Percentiles rank a stretch among this genome's conserved stretches.
Evolutionary conservation across 64 coral and sea anemone genomes (phyloP).

Genomic region (Acropora yongei): DNA sequence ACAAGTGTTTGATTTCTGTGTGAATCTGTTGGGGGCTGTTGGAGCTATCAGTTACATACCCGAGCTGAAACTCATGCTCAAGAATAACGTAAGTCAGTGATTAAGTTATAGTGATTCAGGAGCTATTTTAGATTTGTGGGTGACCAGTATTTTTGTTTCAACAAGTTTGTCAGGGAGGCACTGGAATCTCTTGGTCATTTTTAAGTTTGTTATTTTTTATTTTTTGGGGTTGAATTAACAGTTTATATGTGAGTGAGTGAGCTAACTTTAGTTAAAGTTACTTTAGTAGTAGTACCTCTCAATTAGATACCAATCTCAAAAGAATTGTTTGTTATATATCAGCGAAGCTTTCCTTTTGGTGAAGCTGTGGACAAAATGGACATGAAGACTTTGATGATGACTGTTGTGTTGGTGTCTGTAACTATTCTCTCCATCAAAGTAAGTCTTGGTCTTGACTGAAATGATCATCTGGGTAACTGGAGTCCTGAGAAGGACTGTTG

Average conservation of each 20-base stretch:
- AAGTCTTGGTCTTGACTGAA: not conserved
- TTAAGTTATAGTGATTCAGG: not conserved
- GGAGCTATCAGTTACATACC: conserved; percentile 95
- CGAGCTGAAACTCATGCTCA: conserved; percentile 81
- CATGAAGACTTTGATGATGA: conserved; percentile 80
- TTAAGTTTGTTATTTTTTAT: too few species aligned
- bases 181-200: too few species aligned
- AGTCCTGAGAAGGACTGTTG: too few species aligned
- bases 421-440: conserved; percentile 85
- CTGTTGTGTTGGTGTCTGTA: conserved; percentile 80
- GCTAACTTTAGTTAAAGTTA: too few species aligned
- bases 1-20: conserved; percentile 99
- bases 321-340: not conserved
- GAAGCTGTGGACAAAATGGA: conserved; percentile 88
- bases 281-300: not conserved
- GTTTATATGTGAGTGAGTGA: too few species aligned
- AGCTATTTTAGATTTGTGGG: too few species aligned
- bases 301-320: not conserved
- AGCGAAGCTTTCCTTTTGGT: conserved; percentile 86
- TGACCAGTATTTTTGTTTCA: too few species aligned
- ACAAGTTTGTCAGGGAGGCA: too few species aligned
- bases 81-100: conserved; percentile 75
- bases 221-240: too few species aligned
- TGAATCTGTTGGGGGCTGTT: conserved; percentile 85
- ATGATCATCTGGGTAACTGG: too few species aligned